phyloP scores from a whole-genome alignment of 2,113 vertebrate genomes.

The Isurus oxyrinchus region DNA sequence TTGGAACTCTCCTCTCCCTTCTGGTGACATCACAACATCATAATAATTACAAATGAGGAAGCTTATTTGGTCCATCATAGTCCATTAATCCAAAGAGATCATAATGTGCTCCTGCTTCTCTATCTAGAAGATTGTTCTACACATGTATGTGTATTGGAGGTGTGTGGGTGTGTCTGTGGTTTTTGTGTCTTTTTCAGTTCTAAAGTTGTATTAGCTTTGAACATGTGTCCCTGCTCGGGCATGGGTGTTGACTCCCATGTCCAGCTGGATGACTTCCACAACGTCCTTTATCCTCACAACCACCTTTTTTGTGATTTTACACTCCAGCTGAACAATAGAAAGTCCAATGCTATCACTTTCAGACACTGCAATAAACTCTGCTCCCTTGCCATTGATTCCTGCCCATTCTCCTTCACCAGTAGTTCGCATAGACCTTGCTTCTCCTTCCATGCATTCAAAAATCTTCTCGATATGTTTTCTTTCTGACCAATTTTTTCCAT shows the following conservation, averaged over 20 bases:
- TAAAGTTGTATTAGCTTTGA: neutral
- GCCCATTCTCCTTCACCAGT: neutral
- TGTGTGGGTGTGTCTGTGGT: too few relatives aligned
- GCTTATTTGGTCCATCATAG: neutral
- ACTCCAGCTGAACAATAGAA: neutral
- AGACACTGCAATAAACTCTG: neutral
- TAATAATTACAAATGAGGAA: neutral
- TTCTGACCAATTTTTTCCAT: neutral
- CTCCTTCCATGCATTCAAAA: neutral
- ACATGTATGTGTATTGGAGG: neutral
- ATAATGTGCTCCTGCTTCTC: neutral
- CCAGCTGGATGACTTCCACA: neutral
- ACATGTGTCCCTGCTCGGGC: neutral
- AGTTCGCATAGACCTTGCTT: neutral
- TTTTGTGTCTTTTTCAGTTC: too few relatives aligned
- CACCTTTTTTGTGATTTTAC: neutral
- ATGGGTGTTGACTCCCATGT: neutral
- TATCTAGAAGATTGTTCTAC: neutral
- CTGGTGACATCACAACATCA: neutral
- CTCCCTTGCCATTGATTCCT: neutral
- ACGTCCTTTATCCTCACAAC: neutral
- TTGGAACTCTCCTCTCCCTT: neutral
- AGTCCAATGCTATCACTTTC: neutral
- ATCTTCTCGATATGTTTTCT: neutral
- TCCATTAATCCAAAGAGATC: neutral